Base-by-base conservation (phyloP, 1,140 invertebrate species). In the Bombus picipes region DNA sequence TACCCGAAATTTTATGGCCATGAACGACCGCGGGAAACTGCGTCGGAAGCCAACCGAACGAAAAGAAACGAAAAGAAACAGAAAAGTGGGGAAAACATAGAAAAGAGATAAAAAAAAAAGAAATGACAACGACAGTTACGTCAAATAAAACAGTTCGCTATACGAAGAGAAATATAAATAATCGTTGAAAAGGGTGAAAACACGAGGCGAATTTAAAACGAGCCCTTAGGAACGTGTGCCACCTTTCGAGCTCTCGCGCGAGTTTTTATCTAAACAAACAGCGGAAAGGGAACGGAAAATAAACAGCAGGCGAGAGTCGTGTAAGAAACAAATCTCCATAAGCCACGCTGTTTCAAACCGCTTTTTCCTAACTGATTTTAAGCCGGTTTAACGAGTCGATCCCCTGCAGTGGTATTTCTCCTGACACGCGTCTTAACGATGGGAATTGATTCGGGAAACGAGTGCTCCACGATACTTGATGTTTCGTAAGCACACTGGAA, bases 1-100 rank as follows among this genome's bases (percentile, higher is more conserved):
- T 71, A 37, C 22, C 22, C 32, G 47, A 81, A 81, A 81, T 71
- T 81, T 81, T 81, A 70, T 34, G 66, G 25, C 15, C 25, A 53
- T 22, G 47, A 53, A 12, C 37, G 37, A 65, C 25, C 66, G 15
- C 18, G n/a, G 43, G 9, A 57, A 37, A 71, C 28, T 79, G 37
- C 34, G 28, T 34, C 39, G 53, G 81, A 34, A 57, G 43, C 34
- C 34, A 22, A 57, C 41, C 22, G 8, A 73, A 80, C n/a, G 77
- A 73, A 66, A 22, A 15, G 39, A n/a, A 43, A n/a, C 10, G 53
- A 57, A 32, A 25, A 62, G 32, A 15, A 32, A 18, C 9, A 39
- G 57, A 32, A 13, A n/a, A n/a, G 28, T 3, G 32, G 10, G 22
- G 5, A 41, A 53, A 72, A 39, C 32, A 59, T 32, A 37, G n/a